phyloP scores from a whole-genome alignment of 1,140 invertebrate species.

The Solen grandis region DNA sequence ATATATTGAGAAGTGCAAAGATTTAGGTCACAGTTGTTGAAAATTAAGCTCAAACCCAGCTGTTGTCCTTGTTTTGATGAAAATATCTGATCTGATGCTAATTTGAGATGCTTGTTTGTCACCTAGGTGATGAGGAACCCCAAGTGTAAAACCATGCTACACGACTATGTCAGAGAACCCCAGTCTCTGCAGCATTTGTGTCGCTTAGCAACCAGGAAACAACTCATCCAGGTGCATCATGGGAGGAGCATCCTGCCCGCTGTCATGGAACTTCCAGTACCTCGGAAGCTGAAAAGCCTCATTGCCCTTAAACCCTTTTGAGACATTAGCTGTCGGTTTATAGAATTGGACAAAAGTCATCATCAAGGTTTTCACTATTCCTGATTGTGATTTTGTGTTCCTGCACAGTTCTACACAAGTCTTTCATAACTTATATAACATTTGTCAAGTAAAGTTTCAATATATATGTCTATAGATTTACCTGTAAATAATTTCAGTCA shows the following conservation, averaged over 20 bases:
- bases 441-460: no score
- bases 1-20: neutral
- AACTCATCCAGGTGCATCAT: slow-evolving; percentile 18
- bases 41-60: neutral
- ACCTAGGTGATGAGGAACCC: slow-evolving; percentile 55
- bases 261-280: slow-evolving; percentile 53
- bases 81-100: neutral
- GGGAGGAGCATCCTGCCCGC: slow-evolving; percentile 43
- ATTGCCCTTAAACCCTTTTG: neutral
- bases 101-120: neutral
- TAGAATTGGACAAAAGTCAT: no score
- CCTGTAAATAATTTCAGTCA: no score
- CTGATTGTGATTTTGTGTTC: no score
- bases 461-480: no score
- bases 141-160: slow-evolving; percentile 39
- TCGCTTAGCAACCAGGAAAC: slow-evolving; percentile 22
- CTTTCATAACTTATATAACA: no score
- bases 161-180: slow-evolving; percentile 53
- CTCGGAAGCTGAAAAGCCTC: slow-evolving; percentile 39
- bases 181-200: slow-evolving; percentile 37
- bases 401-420: no score
- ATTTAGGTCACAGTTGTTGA: no score
- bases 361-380: no score
- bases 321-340: no score
- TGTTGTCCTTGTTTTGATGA: neutral